Conservation (phyloP, 2,888 invertebrate species). For the Drosophila niveifrons region DNA sequence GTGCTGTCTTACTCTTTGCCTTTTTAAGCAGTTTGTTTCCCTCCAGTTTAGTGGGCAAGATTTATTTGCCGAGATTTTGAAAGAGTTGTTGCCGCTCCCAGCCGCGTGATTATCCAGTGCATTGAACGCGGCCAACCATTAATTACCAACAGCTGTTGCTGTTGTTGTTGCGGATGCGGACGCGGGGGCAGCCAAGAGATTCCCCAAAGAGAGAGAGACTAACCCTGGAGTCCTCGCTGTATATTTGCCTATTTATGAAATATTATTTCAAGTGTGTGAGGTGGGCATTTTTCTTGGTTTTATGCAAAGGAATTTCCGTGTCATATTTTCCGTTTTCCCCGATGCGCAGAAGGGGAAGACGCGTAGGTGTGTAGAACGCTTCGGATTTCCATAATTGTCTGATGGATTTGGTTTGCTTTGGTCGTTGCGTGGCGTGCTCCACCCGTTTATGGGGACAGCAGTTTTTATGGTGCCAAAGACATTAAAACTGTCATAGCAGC, state of each 20-base stretch:
- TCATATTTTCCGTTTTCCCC: conserved; percentile 44
- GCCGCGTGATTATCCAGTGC: conserved; percentile 79
- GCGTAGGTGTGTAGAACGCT: conserved; percentile 58
- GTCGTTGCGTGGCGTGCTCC: conserved; percentile 25
- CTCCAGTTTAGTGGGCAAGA: conserved; percentile 57
- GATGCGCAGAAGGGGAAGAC: background rate
- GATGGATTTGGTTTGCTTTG: conserved; percentile 3
- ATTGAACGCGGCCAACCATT: conserved; percentile 78
- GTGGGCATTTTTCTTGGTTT: conserved; percentile 47
- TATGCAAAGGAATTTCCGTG: conserved; percentile 55
- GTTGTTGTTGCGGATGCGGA: background rate
- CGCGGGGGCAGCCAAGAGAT: conserved; percentile 17
- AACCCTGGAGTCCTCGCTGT: conserved; percentile 21
- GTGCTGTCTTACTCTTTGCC: conserved; percentile 5
- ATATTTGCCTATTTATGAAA: conserved; percentile 75
- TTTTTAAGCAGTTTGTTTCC: conserved; percentile 54
- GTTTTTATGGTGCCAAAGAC: conserved; percentile 77
- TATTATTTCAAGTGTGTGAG: conserved; percentile 57
- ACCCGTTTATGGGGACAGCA: conserved; percentile 54
- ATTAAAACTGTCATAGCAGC: conserved; percentile 81
- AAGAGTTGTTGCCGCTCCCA: conserved; percentile 68
- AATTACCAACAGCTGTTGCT: conserved; percentile 79
- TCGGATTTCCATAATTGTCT: conserved; percentile 66
- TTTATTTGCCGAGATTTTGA: conserved; percentile 76
- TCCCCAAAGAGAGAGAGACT: conserved; percentile 18